Conservation (phyloP, 2,888 invertebrate species). For the Acholoe squamosa region DNA sequence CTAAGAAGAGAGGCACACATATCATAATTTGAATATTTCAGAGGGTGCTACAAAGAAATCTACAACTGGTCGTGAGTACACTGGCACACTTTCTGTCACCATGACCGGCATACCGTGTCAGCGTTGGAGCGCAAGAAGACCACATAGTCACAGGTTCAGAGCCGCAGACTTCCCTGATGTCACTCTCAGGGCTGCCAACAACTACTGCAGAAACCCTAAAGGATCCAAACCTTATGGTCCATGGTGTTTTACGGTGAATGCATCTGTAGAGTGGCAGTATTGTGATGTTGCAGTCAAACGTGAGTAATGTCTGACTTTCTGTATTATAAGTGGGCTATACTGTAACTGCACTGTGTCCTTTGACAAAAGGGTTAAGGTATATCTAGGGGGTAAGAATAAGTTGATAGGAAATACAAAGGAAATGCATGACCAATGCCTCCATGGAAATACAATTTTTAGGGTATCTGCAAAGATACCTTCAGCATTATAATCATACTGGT, state of each 20-base stretch:
- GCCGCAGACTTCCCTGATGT: slow-evolving; percentile 4
- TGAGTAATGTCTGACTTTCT: no score
- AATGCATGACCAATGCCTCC: no score
- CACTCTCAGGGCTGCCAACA: background rate
- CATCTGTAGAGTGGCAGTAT: background rate
- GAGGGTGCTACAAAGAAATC: slow-evolving; percentile 22
- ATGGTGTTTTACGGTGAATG: slow-evolving; percentile 31
- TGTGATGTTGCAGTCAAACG: slow-evolving; percentile 16
- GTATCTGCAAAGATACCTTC: no score
- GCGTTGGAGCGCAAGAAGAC: background rate
- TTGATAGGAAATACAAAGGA: no score
- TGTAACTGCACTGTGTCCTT: no score
- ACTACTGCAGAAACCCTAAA: slow-evolving; percentile 48
- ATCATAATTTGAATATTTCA: no score
- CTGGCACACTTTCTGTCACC: background rate
- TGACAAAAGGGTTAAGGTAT: no score
- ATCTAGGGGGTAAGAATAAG: background rate
- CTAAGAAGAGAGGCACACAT: background rate
- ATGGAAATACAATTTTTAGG: no score
- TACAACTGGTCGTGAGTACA: slow-evolving; percentile 23
- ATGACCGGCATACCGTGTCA: slow-evolving; percentile 10
- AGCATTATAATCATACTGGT: no score
- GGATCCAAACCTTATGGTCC: slow-evolving; percentile 6
- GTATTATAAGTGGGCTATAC: no score
- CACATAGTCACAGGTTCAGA: slow-evolving; percentile 16